Evolutionary conservation across 2,797 vertebrate genomes (phyloP), one percentile per base, ranked within the genome.

Genomic region (Pipistrellus pygmaeus): DNA sequence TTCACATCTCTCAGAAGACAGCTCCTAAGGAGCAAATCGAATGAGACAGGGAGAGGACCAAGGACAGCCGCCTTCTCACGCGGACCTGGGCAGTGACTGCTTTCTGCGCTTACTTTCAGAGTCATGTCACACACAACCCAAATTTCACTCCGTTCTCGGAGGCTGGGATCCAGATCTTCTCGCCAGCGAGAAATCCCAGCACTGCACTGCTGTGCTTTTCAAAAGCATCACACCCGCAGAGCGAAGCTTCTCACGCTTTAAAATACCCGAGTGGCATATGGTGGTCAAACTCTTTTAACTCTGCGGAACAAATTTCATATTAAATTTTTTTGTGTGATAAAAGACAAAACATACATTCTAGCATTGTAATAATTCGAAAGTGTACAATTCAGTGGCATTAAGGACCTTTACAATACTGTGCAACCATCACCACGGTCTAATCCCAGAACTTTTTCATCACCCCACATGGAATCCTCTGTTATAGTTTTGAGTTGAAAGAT

Each of bases 71-170:
- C 78, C 85, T 89, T 90, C 48, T 80, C 38, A 25, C 8, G 73
- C 4, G 51, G 71, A 5, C 17, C 46, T 57, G 75, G 55, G 66
- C 66, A 85, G 57, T 25, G 35, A 82, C 41, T 84, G 60, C 86
- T 94, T 94, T 85, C 93, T 30, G 6, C 75, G 88, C 69, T 44
- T 93, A 75, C 14, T 90, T 97, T 96, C 88, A 77, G 95, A 96
- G 44, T 71, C 93, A 32, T 7, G 48, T 94, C 84, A 93, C 5
- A 48, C 41, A 72, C 21, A 96, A 27, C 5, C 30, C 30, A 17
- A 30, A 72, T 81, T 80, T 71, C 75, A 60, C 48, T 91, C 83
- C 25, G 32, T 94, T 90, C 85, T 96, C 73, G 86, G 93, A 95
- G 69, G 3, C 88, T 97, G 90, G 86, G 66, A 21, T 94, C 88